phyloP scores from a whole-genome alignment of 2,888 invertebrate genomes.

The Andrena camellia region DNA sequence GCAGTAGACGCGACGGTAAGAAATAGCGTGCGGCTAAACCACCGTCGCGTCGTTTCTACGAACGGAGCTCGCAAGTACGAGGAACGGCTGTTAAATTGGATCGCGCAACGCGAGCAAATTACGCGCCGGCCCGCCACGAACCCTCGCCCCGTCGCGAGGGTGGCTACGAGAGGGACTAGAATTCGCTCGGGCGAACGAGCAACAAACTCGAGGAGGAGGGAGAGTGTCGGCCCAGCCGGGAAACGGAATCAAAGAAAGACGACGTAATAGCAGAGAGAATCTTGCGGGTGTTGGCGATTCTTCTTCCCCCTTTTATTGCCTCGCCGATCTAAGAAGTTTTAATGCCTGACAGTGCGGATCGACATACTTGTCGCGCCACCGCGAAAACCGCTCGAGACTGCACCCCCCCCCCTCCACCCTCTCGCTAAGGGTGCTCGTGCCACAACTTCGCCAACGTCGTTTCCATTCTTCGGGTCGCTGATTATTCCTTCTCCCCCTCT shows the following conservation, averaged over 20 bases:
- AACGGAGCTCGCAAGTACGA: slow-evolving; percentile 62
- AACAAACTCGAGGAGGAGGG: background rate
- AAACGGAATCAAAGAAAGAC: slow-evolving; percentile 38
- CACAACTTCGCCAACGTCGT: slow-evolving; percentile 34
- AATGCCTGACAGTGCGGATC: slow-evolving; percentile 76
- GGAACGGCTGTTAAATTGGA: slow-evolving; percentile 69
- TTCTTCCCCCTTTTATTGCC: slow-evolving; percentile 70
- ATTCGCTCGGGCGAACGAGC: slow-evolving; percentile 3
- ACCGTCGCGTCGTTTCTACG: slow-evolving; percentile 50
- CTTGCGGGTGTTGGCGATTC: slow-evolving; percentile 73
- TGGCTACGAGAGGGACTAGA: background rate
- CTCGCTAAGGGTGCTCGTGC: slow-evolving; percentile 5
- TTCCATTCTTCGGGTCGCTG: slow-evolving; percentile 1
- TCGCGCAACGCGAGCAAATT: slow-evolving; percentile 55
- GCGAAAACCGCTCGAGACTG: slow-evolving; percentile 5
- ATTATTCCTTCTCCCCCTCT: background rate
- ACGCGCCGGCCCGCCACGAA: background rate
- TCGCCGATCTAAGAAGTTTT: slow-evolving; percentile 80
- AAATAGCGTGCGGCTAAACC: slow-evolving; percentile 63
- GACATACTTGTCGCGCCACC: background rate
- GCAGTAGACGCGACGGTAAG: slow-evolving; percentile 56
- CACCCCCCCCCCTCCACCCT: too few relatives aligned
- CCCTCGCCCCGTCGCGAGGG: background rate
- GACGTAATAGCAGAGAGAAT: slow-evolving; percentile 72
- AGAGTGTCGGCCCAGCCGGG: slow-evolving; percentile 28